Base-by-base conservation (phyloP, 2,888 invertebrate genomes). In the Andrena trimmerana region DNA sequence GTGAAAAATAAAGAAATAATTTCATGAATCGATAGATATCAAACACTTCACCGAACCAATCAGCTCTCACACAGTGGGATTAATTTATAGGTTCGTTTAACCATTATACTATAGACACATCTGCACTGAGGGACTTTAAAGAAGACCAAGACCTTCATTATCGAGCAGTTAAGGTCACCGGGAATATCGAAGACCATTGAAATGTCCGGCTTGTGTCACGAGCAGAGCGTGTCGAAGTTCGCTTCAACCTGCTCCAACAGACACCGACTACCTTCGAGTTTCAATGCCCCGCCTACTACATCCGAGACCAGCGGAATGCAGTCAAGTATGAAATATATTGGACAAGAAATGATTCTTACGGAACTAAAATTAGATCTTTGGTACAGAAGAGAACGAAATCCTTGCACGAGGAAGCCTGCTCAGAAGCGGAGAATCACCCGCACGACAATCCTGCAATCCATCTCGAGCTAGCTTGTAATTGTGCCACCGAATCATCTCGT, bases 321-420 rank as follows among this genome's bases (percentile, higher is more conserved):
- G 57, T 24, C 24, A 10, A 57, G 24, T 57, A 10, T 24, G 57
- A 57, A 57, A 16, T 16, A 42, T 16, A 42, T 65, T 66, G 31
- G 78, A 57, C 59, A 20, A 54, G 48, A 24, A 20, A 57, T 20
- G 24, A 24, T 54, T 60, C 60, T 24, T 66, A 4, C 59, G 10
- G 20, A 59, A 60, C 4, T 10, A 50, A 60, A 62, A 52, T 10
- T 31, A 31, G n/a, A 50, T 50, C 29, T 62, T 62, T 31, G 50
- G 42, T 33, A 27, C 50, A 33, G 20, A 62, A 24, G 16, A 67
- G n/a, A 42, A 29, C 60, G 50, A 71, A 50, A 60, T 59, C 20
- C 69, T 42, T 69, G 42, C 42, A 6, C 33, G 67, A 31, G 48
- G 13, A 42, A 42, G 42, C 13, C 42, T 13, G 4, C 1, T 42